Evolutionary conservation across 2,797 vertebrate species (phyloP).

Genomic region (Bovichtus diacanthus): DNA sequence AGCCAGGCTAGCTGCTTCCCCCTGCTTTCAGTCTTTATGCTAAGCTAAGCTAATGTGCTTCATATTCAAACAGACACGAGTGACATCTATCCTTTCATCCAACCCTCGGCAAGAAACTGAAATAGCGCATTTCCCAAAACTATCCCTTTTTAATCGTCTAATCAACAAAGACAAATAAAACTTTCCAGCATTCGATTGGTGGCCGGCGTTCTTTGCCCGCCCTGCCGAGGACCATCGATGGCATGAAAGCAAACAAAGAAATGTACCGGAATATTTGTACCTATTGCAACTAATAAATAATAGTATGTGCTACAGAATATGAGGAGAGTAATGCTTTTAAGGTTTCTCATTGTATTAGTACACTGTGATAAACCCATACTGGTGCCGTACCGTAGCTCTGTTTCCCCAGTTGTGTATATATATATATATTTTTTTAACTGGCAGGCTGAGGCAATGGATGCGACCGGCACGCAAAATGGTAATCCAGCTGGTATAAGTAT

Average conservation of each 20-base stretch:
- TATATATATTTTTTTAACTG: neutral
- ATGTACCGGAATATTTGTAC: conserved; percentile 47
- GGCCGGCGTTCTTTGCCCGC: neutral
- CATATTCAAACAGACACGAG: too few relatives aligned
- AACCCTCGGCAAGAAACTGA: too few relatives aligned
- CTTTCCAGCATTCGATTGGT: conserved; percentile 29
- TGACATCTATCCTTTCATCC: too few relatives aligned
- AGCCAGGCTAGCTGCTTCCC: too few relatives aligned
- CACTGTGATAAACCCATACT: conserved; percentile 21
- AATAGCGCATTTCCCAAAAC: neutral
- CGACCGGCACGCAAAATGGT: too few relatives aligned
- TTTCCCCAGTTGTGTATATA: neutral
- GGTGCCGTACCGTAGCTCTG: conserved; percentile 9
- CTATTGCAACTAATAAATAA: conserved; percentile 66
- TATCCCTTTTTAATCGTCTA: neutral
- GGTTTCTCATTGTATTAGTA: conserved; percentile 6
- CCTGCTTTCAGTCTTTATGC: too few relatives aligned
- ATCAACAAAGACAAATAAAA: neutral
- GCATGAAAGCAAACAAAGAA: conserved; percentile 32
- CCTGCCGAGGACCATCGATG: conserved; percentile 34
- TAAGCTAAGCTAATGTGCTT: too few relatives aligned
- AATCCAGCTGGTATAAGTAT: too few relatives aligned
- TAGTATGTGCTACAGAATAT: conserved; percentile 37
- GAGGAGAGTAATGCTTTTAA: conserved; percentile 36
- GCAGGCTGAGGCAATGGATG: neutral